These are phyloP conservation scores for Zaprionus ghesquierei DNA, from an alignment of 1,140 invertebrate species.

Conservation along the genomic window DNA sequence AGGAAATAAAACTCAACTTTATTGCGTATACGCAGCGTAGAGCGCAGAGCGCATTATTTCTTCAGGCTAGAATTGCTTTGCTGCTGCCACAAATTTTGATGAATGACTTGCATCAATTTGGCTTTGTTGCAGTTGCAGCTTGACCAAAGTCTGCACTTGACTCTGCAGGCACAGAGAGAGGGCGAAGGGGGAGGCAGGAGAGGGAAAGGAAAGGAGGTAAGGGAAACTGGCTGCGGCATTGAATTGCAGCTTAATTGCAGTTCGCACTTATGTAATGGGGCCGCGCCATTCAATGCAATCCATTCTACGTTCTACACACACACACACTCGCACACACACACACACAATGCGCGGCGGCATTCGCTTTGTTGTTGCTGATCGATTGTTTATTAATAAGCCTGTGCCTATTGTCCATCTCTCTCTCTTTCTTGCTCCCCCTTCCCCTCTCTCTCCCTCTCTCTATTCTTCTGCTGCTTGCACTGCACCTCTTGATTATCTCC, in stretches of 20 bases:
- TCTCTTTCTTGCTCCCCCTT: not conserved
- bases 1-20: not conserved
- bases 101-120: slow-evolving; percentile 74
- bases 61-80: slow-evolving; percentile 59
- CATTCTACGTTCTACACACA: slow-evolving; percentile 28
- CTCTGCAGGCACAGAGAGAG: slow-evolving; percentile 22
- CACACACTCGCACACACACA: not conserved
- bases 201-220: too few species aligned
- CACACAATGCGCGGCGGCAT: slow-evolving; percentile 32
- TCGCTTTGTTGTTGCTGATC: slow-evolving; percentile 50
- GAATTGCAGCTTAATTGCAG: slow-evolving; percentile 75
- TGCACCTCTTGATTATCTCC: slow-evolving; percentile 26
- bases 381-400: slow-evolving; percentile 62
- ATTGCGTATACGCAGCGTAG: slow-evolving; percentile 37
- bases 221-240: slow-evolving; percentile 27
- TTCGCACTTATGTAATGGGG: slow-evolving; percentile 45
- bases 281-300: slow-evolving; percentile 31
- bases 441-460: not conserved
- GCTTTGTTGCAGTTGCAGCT: slow-evolving; percentile 30
- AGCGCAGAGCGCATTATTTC: slow-evolving; percentile 67
- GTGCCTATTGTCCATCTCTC: slow-evolving; percentile 22
- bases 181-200: too few species aligned
- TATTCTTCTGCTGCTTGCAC: not conserved
- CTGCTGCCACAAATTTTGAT: slow-evolving; percentile 53
- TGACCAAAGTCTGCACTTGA: slow-evolving; percentile 64